Percentiles rank a stretch among this genome's conserved stretches.
These are phyloP conservation scores for Garrulus glandarius DNA, from an alignment of 2,797 vertebrate species.

Conservation along the genomic window DNA sequence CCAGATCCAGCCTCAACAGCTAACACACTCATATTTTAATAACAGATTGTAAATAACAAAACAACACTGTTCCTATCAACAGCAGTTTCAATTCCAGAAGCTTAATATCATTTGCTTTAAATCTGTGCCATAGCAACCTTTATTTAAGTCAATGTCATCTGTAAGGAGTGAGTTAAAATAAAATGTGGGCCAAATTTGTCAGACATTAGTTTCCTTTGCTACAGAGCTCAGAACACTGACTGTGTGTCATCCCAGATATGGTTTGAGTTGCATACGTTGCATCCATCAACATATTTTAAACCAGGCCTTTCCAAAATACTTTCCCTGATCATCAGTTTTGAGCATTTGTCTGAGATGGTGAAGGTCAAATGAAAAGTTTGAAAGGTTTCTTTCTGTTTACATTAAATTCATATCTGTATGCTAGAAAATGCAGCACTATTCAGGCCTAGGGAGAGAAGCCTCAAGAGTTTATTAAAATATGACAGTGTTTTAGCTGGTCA, in stretches of 20 bases:
- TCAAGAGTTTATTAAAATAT: constrained; percentile 42
- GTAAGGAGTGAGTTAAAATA: background rate
- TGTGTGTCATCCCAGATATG: background rate
- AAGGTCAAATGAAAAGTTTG: constrained; percentile 31
- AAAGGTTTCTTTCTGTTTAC: background rate
- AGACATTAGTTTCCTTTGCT: background rate
- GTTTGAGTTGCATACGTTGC: background rate
- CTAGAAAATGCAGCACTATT: background rate
- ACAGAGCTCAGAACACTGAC: background rate
- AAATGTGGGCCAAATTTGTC: constrained; percentile 33
- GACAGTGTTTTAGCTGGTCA: constrained; percentile 16
- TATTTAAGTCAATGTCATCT: constrained; percentile 29
- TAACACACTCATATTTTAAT: background rate
- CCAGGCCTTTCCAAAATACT: background rate
- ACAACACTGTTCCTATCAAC: background rate
- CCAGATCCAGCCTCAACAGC: background rate
- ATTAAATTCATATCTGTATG: background rate
- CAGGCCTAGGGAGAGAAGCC: background rate
- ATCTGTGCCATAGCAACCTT: constrained; percentile 35
- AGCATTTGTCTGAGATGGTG: background rate
- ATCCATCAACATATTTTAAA: background rate
- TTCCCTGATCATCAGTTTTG: background rate
- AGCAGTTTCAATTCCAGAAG: background rate
- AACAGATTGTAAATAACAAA: background rate
- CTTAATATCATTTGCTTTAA: background rate